Base-by-base conservation (phyloP, 2,797 vertebrate genomes). In the Malacoctenus gilli region DNA sequence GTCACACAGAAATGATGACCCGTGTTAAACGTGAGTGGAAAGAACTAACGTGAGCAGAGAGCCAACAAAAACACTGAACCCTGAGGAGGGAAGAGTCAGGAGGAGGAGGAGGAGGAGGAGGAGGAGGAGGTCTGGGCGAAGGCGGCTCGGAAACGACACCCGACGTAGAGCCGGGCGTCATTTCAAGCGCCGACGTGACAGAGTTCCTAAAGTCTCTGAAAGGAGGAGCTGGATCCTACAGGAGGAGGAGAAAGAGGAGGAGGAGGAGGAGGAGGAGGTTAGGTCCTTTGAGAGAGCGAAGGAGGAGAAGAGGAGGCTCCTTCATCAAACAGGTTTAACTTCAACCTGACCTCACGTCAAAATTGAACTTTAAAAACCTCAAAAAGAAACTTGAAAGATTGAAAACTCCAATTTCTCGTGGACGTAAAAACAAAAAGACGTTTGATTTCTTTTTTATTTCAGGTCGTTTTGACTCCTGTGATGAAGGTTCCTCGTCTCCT, bases 31-130 rank as follows among this genome's bases (percentile, higher is more conserved):
- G 8, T 5, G 4, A 25, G 8, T 8, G 8, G 4, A 37, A n/a
- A 48, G 19, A 35, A 9, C 36, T 2, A 14, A 19, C n/a, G 46
- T 1, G 8, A 8, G 2, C 9, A 10, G 23, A 15, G 14, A 38
- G 62, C 83, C 84, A 85, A 88, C 86, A 86, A 85, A 88, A 88
- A 82, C 70, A 82, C 15, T 41, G 58, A 37, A 69, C 58, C 63
- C 68, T 52, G 54, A 65, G 60, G 76, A 55, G 49, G 54, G 3
- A 62, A 70, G 57, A 53, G 63, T 62, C 50, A 70, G 59, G 23
- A 66, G 16, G 14, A 52, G 30, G 46, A 59, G 41, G 48, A 49
- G 23, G 31, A 68, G 48, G 2, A 39, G 65, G 32, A 61, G 53
- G 16, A 25, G 12, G 5, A 9, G 4, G 21, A 31, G 32, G n/a